A percentile compares a stretch with the other conserved stretches of the same genome.
Conservation (phyloP, 2,113 vertebrate species). For the Tragelaphus imberbis region DNA sequence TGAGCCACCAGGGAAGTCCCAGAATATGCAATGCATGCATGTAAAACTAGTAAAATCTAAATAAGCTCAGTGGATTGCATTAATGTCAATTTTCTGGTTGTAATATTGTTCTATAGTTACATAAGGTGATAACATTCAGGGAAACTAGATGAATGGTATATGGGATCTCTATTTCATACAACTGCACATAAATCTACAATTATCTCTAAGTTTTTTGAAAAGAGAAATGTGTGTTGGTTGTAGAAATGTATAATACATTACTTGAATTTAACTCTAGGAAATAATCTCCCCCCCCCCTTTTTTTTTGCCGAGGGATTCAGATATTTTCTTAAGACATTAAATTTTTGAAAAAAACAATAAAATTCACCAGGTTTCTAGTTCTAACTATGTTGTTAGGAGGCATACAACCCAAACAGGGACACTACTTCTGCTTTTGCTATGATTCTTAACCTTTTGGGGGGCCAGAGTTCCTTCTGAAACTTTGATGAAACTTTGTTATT, state of each 20-base stretch:
- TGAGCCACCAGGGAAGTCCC: neutral
- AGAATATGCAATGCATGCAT: neutral
- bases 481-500: neutral
- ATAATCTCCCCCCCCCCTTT: neutral
- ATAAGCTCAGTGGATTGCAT: neutral
- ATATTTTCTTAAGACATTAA: neutral
- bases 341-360: neutral
- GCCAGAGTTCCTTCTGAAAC: neutral
- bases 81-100: neutral
- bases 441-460: neutral
- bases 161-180: neutral
- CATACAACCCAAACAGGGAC: neutral
- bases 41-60: conserved; percentile 17
- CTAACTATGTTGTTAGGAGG: conserved; percentile 8
- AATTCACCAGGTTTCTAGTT: neutral
- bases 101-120: neutral
- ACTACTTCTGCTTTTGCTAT: neutral
- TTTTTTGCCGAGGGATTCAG: neutral
- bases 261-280: neutral
- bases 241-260: neutral
- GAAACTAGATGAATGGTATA: neutral
- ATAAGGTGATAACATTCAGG: neutral
- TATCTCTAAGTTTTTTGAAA: neutral
- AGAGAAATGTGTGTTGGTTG: neutral
- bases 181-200: neutral